A percentile compares a stretch with the other conserved stretches of the same genome.
Evolutionary conservation across 1,140 invertebrate species (phyloP).

Genomic region (Neotoxoptera formosana): DNA sequence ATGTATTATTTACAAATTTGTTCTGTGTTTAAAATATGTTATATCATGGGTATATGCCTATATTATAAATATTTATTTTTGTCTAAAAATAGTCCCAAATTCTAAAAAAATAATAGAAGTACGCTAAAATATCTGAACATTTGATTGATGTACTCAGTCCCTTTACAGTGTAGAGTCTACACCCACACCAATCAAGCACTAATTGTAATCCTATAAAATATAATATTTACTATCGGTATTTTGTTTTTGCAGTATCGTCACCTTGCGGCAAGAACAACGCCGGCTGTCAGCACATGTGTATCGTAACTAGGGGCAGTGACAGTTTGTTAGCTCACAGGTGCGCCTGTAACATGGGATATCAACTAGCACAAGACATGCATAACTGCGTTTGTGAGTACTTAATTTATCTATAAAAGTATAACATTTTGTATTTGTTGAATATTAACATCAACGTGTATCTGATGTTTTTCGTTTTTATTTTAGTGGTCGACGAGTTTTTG

Average conservation of each 20-base stretch:
- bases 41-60: too few relatives aligned
- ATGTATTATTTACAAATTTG: too few relatives aligned
- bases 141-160: background rate
- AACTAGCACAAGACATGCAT: constrained; percentile 76
- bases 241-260: constrained; percentile 71
- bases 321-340: constrained; percentile 88
- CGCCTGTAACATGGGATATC: constrained; percentile 91
- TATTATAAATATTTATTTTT: too few relatives aligned
- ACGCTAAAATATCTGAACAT: background rate
- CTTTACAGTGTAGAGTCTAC: too few relatives aligned
- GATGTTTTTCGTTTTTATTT: constrained; percentile 60
- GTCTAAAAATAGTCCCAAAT: too few relatives aligned
- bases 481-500: constrained; percentile 87
- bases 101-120: too few relatives aligned
- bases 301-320: constrained; percentile 81
- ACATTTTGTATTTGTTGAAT: background rate
- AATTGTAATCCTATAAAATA: background rate
- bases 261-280: constrained; percentile 91
- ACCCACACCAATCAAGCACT: background rate
- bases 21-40: too few relatives aligned
- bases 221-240: background rate
- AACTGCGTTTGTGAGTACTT: constrained; percentile 76
- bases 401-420: background rate
- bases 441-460: background rate
- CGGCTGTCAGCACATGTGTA: constrained; percentile 94